Evolutionary conservation across 2,888 invertebrate species (phyloP).

Genomic region (Ernsta delagoae): DNA sequence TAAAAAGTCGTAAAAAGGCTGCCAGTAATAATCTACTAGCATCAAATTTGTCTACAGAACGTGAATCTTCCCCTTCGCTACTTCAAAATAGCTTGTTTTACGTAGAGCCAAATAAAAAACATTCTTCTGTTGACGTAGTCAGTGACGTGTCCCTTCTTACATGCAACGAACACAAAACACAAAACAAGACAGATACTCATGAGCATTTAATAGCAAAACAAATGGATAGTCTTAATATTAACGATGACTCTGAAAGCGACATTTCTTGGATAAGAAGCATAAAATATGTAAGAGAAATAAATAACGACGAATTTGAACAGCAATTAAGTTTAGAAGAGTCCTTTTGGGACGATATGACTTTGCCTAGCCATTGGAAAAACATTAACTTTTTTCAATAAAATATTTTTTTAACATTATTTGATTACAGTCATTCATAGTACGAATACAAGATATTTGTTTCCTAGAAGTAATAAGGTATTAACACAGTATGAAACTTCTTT

Average conservation of each 20-base stretch:
- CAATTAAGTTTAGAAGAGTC: constrained; percentile 46
- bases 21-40: not conserved
- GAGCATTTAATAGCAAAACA: constrained; percentile 30
- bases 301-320: constrained; percentile 54
- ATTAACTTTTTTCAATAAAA: constrained; percentile 48
- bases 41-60: not conserved
- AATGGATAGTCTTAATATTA: constrained; percentile 21
- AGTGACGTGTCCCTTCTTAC: too few species aligned
- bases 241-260: constrained; percentile 45
- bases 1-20: not conserved
- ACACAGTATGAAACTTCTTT: too few species aligned
- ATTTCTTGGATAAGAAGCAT: constrained; percentile 69
- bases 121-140: constrained; percentile 1
- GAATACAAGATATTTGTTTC: not conserved
- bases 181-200: constrained; percentile 46
- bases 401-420: not conserved
- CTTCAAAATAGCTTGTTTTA: not conserved
- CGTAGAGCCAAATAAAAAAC: constrained; percentile 3
- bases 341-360: constrained; percentile 62
- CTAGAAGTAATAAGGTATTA: too few species aligned
- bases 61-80: not conserved
- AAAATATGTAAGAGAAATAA: constrained; percentile 60
- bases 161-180: too few species aligned
- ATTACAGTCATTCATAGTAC: not conserved
- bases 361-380: constrained; percentile 57